Evolutionary conservation across 2,113 vertebrate genomes (phyloP).

Genomic region (Falcunculus frontatus): DNA sequence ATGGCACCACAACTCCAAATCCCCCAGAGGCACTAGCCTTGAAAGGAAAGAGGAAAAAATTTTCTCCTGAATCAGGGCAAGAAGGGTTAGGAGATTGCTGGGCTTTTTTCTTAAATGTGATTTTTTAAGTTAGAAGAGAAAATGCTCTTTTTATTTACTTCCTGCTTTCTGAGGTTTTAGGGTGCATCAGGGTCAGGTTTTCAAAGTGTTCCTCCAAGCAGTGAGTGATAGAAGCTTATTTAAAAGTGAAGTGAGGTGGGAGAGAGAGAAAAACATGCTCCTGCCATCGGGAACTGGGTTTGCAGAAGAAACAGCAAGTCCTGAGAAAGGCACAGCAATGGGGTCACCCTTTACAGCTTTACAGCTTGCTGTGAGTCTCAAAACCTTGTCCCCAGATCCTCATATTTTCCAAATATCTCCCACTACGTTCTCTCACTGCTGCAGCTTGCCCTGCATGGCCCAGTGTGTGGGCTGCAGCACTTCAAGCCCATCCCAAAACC

Average conservation of each 20-base stretch:
- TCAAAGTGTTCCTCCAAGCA: slow-evolving; percentile 4
- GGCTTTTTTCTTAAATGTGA: neutral
- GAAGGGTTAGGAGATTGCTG: neutral
- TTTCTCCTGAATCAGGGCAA: neutral
- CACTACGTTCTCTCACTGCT: neutral
- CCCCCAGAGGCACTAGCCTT: neutral
- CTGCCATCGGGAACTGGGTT: neutral
- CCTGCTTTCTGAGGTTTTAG: slow-evolving; percentile 20
- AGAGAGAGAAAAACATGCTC: neutral
- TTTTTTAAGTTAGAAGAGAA: slow-evolving; percentile 19
- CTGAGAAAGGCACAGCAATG: neutral
- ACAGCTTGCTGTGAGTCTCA: neutral
- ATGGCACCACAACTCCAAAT: neutral
- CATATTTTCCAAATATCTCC: neutral
- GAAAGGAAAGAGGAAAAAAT: neutral
- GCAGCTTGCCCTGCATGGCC: rapidly evolving
- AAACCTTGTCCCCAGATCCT: neutral
- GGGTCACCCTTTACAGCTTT: neutral
- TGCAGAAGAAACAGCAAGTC: neutral
- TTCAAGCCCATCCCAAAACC: neutral
- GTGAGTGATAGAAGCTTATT: neutral
- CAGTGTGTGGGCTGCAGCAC: neutral
- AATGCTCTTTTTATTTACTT: slow-evolving; percentile 27
- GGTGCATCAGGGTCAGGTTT: neutral
- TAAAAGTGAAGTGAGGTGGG: neutral